Evolutionary conservation across 2,797 vertebrate genomes (phyloP).

Genomic region (Onychomys arenicola): DNA sequence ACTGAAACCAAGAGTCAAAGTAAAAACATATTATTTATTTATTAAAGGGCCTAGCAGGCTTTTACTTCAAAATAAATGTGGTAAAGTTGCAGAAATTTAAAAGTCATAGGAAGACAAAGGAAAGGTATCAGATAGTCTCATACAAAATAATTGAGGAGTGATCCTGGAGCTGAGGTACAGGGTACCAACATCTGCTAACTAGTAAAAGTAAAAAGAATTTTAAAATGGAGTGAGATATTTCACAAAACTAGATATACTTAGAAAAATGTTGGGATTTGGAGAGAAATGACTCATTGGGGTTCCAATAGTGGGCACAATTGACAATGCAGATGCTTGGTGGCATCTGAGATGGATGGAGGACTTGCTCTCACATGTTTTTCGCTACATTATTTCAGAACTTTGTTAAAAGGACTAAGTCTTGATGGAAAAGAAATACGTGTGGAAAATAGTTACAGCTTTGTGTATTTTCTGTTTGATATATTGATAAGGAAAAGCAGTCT

Average conservation of each 20-base stretch:
- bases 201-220: background rate
- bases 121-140: no score
- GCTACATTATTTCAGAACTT: background rate
- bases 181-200: background rate
- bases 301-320: background rate
- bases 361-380: background rate
- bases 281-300: background rate
- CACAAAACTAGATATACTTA: background rate
- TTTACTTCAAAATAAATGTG: background rate
- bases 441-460: background rate
- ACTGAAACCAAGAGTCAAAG: background rate
- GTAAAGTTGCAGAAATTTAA: background rate
- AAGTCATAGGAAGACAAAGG: background rate
- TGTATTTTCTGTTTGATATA: background rate
- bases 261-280: background rate
- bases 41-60: background rate
- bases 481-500: background rate
- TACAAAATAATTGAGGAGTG: background rate
- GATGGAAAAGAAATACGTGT: background rate
- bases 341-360: background rate
- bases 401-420: background rate
- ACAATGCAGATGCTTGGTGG: background rate
- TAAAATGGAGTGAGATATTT: background rate
- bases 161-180: background rate
- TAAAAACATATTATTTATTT: background rate